phyloP scores from a whole-genome alignment of 2,113 vertebrate species.

The Tragelaphus imberbis region DNA sequence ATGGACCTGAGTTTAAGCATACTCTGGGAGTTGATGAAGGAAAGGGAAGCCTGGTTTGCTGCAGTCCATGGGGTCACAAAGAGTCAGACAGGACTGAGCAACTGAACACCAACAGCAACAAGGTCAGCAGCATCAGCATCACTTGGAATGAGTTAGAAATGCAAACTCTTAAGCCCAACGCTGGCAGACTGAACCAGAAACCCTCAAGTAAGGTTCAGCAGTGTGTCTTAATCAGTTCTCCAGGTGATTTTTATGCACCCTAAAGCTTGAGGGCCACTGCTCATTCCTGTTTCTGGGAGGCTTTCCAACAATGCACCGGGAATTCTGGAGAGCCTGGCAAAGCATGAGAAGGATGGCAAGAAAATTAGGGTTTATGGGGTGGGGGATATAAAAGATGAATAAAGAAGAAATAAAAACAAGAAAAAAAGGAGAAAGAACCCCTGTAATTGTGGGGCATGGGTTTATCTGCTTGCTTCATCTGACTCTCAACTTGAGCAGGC shows the following conservation, averaged over 20 bases:
- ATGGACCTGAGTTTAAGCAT: not conserved
- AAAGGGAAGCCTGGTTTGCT: not conserved
- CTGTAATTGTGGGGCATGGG: not conserved
- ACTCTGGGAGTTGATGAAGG: not conserved
- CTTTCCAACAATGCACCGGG: not conserved
- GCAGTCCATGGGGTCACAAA: not conserved
- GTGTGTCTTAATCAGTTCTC: not conserved
- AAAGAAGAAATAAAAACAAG: not conserved
- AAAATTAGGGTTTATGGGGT: fast-evolving
- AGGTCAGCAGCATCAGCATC: not conserved
- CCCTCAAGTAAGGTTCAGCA: too few species aligned
- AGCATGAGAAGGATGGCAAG: not conserved
- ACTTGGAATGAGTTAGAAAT: not conserved
- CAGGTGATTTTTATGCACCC: not conserved
- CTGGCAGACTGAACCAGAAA: not conserved
- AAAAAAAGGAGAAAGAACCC: not conserved
- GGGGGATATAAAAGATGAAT: not conserved
- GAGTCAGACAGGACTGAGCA: not conserved
- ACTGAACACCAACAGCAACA: not conserved
- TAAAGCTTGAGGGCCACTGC: not conserved
- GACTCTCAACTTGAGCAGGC: not conserved
- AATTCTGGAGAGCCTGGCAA: not conserved
- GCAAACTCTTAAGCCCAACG: not conserved
- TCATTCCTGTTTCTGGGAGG: not conserved
- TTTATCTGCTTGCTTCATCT: not conserved